A percentile compares a stretch with the other conserved stretches of the same genome.
Evolutionary conservation across 2,888 invertebrate genomes (phyloP).

Genomic region (Empis stercorea): DNA sequence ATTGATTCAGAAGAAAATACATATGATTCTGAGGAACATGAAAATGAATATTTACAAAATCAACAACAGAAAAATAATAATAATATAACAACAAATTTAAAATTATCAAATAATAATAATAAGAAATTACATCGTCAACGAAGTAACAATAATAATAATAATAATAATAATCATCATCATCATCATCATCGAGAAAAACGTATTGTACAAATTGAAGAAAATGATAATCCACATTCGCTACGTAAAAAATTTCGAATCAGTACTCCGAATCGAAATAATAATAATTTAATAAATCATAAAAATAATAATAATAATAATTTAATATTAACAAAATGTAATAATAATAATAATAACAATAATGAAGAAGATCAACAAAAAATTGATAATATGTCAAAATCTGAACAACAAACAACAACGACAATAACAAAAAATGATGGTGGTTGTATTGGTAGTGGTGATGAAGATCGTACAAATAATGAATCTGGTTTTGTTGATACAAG

Average conservation of each 20-base stretch:
- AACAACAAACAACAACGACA: slow-evolving; percentile 12
- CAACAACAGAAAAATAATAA: neutral
- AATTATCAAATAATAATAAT: neutral
- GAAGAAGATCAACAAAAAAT: slow-evolving; percentile 12
- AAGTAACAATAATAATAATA: neutral
- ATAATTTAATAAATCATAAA: slow-evolving; percentile 7
- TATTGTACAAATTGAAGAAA: slow-evolving; percentile 21
- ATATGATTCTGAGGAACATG: slow-evolving; percentile 5
- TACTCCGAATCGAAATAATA: slow-evolving; percentile 12
- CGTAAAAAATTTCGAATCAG: slow-evolving; percentile 35
- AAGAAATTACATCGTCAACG: neutral
- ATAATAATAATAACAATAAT: neutral
- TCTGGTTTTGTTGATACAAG: slow-evolving; percentile 33
- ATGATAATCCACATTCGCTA: slow-evolving; percentile 26
- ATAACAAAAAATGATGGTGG: neutral
- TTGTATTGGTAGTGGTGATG: neutral
- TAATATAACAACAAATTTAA: neutral
- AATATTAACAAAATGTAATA: slow-evolving; percentile 4
- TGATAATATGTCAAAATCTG: slow-evolving; percentile 12
- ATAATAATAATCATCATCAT: slow-evolving; percentile 15
- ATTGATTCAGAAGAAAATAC: slow-evolving; percentile 5
- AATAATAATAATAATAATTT: slow-evolving; percentile 7
- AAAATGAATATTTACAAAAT: slow-evolving; percentile 5
- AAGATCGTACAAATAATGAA: slow-evolving; percentile 21
- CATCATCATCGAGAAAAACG: slow-evolving; percentile 23